Evolutionary conservation across 2,888 invertebrate genomes (phyloP), one percentile per base, ranked within the genome.

Genomic region (Andrena marginata): DNA sequence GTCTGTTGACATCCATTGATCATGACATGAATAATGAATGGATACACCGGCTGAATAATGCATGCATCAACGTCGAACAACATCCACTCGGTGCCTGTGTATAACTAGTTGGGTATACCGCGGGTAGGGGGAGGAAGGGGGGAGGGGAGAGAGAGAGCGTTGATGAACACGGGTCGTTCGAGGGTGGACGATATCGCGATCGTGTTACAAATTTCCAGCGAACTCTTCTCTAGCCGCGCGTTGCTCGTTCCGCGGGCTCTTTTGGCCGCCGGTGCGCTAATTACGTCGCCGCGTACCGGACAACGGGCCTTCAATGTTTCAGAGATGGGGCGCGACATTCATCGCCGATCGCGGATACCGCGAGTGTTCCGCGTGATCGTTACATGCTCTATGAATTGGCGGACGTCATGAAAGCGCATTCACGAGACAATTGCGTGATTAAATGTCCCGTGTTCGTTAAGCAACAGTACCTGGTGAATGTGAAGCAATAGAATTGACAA

Each of bases 1-100:
- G 88, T 89, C 85, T 90, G 91, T 91, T 92, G 91, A 92, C 91
- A 91, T 90, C 91, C 90, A 90, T 89, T 91, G 92, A 92, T 91
- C 91, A 91, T 85, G 89, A 87, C 91, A 90, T 92, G 92, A 92
- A 92, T 92, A 92, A 92, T 91, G 90, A 91, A 92, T 91, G 90
- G 90, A 89, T 89, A 91, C 89, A 86, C 84, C 80, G 85, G 81
- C 79, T 92, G 92, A 92, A 92, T 92, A 92, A 92, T 92, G 91
- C 91, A 92, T 92, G 90, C 87, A 90, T 89, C 90, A 87, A 87
- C 88, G 89, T 87, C 87, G 88, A 86, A 86, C 87, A 89, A 89
- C 89, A 87, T 87, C 87, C 84, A 89, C 82, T 84, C 84, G 82
- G 84, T 85, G 80, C 70, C 77, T 73, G 77, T 84, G 86, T 86